Evolutionary conservation across 2,888 invertebrate species (phyloP).

Genomic region (Aplocera efformata): DNA sequence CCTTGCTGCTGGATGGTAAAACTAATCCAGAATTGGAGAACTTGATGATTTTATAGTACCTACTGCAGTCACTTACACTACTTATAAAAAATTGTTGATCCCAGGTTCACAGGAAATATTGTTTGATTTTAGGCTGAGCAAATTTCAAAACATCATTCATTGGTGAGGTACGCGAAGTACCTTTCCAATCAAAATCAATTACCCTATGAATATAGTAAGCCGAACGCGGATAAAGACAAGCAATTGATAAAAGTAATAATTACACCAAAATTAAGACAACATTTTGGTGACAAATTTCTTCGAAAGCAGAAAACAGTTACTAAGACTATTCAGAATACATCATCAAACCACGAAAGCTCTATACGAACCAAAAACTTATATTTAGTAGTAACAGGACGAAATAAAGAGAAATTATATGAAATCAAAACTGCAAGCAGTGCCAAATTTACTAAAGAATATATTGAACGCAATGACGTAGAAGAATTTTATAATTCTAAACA

Average conservation of each 20-base stretch:
- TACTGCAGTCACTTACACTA: too few relatives aligned
- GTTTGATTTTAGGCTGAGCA: constrained; percentile 23
- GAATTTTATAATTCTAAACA: constrained; percentile 34
- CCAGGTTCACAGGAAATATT: too few relatives aligned
- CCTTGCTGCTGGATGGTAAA: too few relatives aligned
- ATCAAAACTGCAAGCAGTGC: constrained; percentile 55
- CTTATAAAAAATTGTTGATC: neutral
- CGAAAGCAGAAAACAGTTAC: constrained; percentile 31
- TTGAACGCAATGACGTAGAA: constrained; percentile 39
- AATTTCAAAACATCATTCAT: constrained; percentile 39
- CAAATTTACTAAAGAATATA: constrained; percentile 33
- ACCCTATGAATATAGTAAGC: constrained; percentile 6
- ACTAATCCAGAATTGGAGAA: too few relatives aligned
- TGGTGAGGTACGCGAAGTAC: constrained; percentile 33
- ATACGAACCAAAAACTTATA: constrained; percentile 45
- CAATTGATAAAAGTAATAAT: constrained; percentile 57
- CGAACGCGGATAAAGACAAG: constrained; percentile 25
- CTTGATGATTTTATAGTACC: too few relatives aligned
- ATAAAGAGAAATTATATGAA: constrained; percentile 48
- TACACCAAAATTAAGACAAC: constrained; percentile 42
- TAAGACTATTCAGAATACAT: constrained; percentile 39
- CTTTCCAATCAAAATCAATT: constrained; percentile 14
- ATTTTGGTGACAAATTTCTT: constrained; percentile 23
- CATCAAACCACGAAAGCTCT: constrained; percentile 50
- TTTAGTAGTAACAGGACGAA: constrained; percentile 42